Evolutionary conservation across 2,888 invertebrate genomes (phyloP), one percentile per base, ranked within the genome.

Genomic region (Heliconius cydno): DNA sequence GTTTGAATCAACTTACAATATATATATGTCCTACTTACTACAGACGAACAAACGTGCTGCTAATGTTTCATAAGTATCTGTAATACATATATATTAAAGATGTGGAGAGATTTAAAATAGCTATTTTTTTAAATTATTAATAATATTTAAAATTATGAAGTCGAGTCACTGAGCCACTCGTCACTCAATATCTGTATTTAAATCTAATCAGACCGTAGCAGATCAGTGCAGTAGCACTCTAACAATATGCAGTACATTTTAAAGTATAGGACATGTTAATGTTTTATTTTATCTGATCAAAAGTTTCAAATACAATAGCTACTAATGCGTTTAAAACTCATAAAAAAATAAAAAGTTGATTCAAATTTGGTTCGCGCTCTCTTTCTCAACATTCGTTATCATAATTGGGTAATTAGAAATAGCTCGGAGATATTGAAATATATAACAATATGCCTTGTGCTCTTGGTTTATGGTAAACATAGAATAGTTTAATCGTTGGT

Each of bases 401-500:
- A 30, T 28, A 22, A 52, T 52, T 71, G 52, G 30, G 22, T 57
- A 34, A 30, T 30, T 5, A 71, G 19, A 72, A 6, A 57, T 22
- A 34, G 10, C 1, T 72, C 34, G 5, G 9, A 41, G 12, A 12
- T 73, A 73, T 60, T 60, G n/a, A 34, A 60, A 34, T 15, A 12
- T 28, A 41, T 60, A 28, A 12, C 6, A 28, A 28, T 28, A 57
- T 76, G 67, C 77, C 46, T 72, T 72, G 67, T 76, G 75, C n/a
- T 67, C 66, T 77, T 77, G 57, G 71, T 63, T 19, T 68, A 75
- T 65, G 9, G n/a, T 57, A 60, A 73, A 78, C 66, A 19, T 77
- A 77, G 67, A 75, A 38, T 78, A 79, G 70, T 28, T 28, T 28
- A 65, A 28, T 15, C 63, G 63, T 78, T 78, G 76, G 75, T 76